Evolutionary conservation across 2,113 vertebrate genomes (phyloP).

Genomic region (Cisticola juncidis): DNA sequence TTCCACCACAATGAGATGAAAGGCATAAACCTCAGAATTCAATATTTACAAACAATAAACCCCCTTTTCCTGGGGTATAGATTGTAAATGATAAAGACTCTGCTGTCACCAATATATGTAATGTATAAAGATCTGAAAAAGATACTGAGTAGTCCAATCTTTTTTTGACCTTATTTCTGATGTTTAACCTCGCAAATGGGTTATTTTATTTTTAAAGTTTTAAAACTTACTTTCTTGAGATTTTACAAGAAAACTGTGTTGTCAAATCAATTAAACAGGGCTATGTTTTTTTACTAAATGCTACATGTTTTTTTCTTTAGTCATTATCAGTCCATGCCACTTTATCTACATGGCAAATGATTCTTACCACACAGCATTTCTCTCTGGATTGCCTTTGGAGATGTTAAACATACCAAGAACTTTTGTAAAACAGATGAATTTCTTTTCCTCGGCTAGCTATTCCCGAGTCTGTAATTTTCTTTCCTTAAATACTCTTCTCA

Average conservation of each 20-base stretch:
- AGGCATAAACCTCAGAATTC: neutral
- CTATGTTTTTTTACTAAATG: neutral
- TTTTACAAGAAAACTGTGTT: neutral
- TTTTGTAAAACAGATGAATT: neutral
- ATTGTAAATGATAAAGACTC: neutral
- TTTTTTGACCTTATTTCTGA: neutral
- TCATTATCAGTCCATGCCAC: neutral
- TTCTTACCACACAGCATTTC: neutral
- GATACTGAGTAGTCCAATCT: neutral
- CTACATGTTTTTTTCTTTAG: neutral
- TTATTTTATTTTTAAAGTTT: neutral
- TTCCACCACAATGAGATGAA: neutral
- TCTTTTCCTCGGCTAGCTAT: neutral
- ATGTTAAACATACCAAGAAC: neutral
- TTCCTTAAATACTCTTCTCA: conserved; percentile 1
- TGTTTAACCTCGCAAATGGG: neutral
- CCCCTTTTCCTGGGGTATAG: neutral
- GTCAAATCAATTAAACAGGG: neutral
- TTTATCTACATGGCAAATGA: neutral
- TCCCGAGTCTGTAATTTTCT: neutral
- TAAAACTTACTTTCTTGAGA: neutral
- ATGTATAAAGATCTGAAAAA: neutral
- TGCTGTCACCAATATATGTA: neutral
- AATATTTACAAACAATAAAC: neutral
- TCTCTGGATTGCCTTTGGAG: neutral